Percentiles rank a stretch among this genome's conserved stretches.
phyloP scores from a whole-genome alignment of 2,888 invertebrate species.

The Gymnoscelis rufifasciata region DNA sequence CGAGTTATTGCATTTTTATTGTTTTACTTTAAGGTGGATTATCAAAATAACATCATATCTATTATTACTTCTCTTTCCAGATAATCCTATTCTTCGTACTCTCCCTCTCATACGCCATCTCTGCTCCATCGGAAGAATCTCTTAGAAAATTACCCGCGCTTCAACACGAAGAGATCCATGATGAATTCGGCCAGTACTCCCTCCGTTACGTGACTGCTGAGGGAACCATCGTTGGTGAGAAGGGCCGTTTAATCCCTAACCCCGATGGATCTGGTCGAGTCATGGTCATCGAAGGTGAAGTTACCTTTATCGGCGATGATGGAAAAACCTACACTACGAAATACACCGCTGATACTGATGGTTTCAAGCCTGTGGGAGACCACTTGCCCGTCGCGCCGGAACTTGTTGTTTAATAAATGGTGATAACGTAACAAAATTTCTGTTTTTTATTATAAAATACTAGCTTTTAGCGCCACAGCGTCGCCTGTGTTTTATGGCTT shows the following conservation, averaged over 20 bases:
- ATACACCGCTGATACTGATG: constrained; percentile 39
- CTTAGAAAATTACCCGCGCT: constrained; percentile 37
- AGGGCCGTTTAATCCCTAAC: constrained; percentile 40
- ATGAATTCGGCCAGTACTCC: constrained; percentile 44
- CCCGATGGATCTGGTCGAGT: constrained; percentile 37
- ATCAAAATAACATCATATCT: background rate
- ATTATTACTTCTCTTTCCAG: constrained; percentile 4
- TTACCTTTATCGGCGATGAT: constrained; percentile 39
- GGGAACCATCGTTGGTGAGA: constrained; percentile 43
- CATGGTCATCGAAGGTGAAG: constrained; percentile 43
- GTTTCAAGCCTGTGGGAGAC: constrained; percentile 34
- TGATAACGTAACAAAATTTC: background rate
- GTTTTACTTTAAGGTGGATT: too few species aligned
- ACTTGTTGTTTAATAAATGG: background rate
- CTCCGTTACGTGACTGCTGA: constrained; percentile 50
- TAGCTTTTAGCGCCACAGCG: too few species aligned
- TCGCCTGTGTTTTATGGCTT: too few species aligned
- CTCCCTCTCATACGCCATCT: constrained; percentile 14
- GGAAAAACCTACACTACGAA: constrained; percentile 39
- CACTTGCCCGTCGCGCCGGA: constrained; percentile 22
- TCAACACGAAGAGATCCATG: constrained; percentile 46
- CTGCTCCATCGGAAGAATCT: constrained; percentile 14
- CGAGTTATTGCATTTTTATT: too few species aligned
- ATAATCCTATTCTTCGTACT: constrained; percentile 11
- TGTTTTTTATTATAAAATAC: background rate